Base-by-base conservation (phyloP, 2,113 vertebrate genomes). In the Eulacestoma nigropectus region DNA sequence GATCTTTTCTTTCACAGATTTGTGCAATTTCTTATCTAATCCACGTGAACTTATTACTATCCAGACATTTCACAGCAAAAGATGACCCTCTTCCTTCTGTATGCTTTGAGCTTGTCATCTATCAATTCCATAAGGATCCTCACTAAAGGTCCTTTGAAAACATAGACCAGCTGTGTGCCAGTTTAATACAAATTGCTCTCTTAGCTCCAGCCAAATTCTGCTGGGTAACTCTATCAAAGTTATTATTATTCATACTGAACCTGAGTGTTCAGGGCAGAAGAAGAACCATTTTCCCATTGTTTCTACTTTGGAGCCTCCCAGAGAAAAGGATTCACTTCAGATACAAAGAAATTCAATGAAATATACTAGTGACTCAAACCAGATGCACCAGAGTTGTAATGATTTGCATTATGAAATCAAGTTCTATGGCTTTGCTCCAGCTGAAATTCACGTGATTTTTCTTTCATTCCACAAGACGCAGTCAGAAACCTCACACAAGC, bases 401-500 rank as follows among this genome's bases (percentile, higher is more conserved):
- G 26, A 90, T 90, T 84, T 89, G 20, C 26, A 30, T 90, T 70
- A 74, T 37, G 67, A 95, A 93, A 90, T 93, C 70, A 85, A 83
- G 63, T 26, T 37, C 62, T 76, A 9, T 60, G 78, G 50, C 75
- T 90, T 93, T 80, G 47, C 23, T 86, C 72, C 83, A 95, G 23
- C 35, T 84, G 60, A 92, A 75, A 60, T 86, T 87, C 75, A 46
- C 18, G 17, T 81, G 55, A 94, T 59, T 86, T 83, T 90, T 59
- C 57, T 87, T 84, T 94, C n/a, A 52, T 77, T 90, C 44, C 49
- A 41, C 33, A 86, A 89, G 81, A 78, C 16, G 11, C 0, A 0
- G 32, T 77, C 47, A 81, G 63, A 94, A 89, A 75, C 29, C 7
- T 80, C 70, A 62, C 20, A 30, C 4, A 80, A 87, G 13, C 26